Conservation (phyloP, 2,888 invertebrate species). For the Pyrocoelia pectoralis region DNA sequence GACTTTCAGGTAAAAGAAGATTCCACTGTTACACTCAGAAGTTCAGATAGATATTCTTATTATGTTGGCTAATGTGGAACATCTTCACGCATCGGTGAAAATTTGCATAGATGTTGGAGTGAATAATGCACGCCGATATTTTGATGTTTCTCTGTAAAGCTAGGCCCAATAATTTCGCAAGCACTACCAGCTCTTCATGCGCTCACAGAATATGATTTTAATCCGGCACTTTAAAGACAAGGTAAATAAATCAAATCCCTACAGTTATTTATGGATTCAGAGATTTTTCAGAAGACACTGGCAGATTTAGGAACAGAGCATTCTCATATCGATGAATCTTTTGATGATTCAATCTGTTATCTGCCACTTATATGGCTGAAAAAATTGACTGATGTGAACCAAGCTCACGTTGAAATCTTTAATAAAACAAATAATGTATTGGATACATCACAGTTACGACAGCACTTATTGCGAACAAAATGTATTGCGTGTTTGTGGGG, state of each 20-base stretch:
- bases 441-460: slow-evolving; percentile 30
- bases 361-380: neutral
- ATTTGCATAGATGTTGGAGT: too few relatives aligned
- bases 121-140: too few relatives aligned
- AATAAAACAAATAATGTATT: neutral
- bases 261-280: neutral
- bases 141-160: too few relatives aligned
- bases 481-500: slow-evolving; percentile 46
- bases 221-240: neutral
- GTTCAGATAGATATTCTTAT: too few relatives aligned
- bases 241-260: neutral
- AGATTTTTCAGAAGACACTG: neutral
- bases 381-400: neutral
- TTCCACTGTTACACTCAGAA: too few relatives aligned
- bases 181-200: too few relatives aligned
- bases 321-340: neutral
- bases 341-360: neutral
- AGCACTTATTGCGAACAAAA: too few relatives aligned
- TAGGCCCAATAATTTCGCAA: too few relatives aligned
- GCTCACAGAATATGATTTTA: neutral
- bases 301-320: neutral
- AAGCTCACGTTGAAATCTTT: neutral
- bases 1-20: too few relatives aligned
- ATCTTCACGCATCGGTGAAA: too few relatives aligned
- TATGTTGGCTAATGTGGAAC: too few relatives aligned